Percentiles rank a stretch among this genome's conserved stretches.
phyloP scores from a whole-genome alignment of 2,888 invertebrate genomes.

The Cheilosia urbana region DNA sequence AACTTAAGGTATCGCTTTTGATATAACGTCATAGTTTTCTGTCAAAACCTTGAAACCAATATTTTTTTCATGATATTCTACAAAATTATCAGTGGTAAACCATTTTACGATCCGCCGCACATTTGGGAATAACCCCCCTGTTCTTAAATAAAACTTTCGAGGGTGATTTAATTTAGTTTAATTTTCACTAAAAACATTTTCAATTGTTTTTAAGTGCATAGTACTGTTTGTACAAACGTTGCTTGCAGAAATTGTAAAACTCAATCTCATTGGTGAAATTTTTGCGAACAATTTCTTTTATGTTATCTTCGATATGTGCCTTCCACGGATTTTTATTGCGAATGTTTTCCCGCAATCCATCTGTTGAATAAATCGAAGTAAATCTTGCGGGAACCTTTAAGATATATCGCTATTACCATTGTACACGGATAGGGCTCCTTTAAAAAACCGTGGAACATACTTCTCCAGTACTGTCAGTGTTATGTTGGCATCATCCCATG shows the following conservation, averaged over 20 bases:
- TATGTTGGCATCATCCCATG: constrained; percentile 92
- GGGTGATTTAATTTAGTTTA: too few relatives aligned
- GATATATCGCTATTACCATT: constrained; percentile 86
- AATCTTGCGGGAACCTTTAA: background rate
- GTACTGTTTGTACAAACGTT: constrained; percentile 81
- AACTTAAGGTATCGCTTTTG: too few relatives aligned
- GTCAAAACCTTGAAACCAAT: too few relatives aligned
- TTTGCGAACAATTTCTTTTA: constrained; percentile 71
- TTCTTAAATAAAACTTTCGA: too few relatives aligned
- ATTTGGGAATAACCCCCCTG: too few relatives aligned
- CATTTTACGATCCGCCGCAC: too few relatives aligned
- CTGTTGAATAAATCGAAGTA: constrained; percentile 29
- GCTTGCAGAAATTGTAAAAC: constrained; percentile 80
- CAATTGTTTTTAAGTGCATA: constrained; percentile 77
- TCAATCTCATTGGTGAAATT: constrained; percentile 79
- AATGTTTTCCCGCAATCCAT: constrained; percentile 20
- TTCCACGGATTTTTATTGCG: constrained; percentile 79
- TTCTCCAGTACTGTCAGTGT: constrained; percentile 92
- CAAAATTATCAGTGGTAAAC: too few relatives aligned
- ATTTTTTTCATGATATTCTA: too few relatives aligned
- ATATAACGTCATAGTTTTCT: too few relatives aligned
- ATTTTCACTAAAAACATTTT: background rate
- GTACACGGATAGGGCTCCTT: constrained; percentile 89
- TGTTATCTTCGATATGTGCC: constrained; percentile 76
- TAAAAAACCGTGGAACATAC: constrained; percentile 91